Percentiles rank a stretch among this genome's conserved stretches.
Evolutionary conservation across 2,888 invertebrate species (phyloP).

Genomic region (Aphrophora alni): DNA sequence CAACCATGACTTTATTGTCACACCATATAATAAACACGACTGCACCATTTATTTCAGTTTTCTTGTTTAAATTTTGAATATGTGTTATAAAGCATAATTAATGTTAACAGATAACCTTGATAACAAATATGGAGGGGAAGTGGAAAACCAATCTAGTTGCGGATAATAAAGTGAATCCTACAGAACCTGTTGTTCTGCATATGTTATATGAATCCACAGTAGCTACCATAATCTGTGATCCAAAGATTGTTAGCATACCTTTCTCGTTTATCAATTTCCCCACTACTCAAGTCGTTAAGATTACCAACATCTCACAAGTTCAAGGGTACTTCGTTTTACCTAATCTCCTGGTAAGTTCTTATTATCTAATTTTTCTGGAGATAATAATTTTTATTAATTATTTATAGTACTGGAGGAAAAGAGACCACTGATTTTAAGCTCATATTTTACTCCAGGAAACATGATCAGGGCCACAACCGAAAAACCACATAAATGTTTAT

Average conservation of each 20-base stretch:
- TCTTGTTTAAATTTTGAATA: no score
- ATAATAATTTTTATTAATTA: no score
- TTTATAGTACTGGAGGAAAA: no score
- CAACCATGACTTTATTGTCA: no score
- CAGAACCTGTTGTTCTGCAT: slow-evolving; percentile 56
- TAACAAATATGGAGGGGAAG: slow-evolving; percentile 8
- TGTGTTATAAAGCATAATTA: no score
- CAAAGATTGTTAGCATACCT: slow-evolving; percentile 62
- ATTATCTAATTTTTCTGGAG: no score
- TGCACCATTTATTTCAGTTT: no score
- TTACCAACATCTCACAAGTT: slow-evolving; percentile 60
- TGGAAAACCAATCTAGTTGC: background rate
- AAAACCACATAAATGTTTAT: no score
- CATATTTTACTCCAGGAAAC: no score
- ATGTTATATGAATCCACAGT: slow-evolving; percentile 62
- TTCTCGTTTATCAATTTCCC: slow-evolving; percentile 67
- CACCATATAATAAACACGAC: no score
- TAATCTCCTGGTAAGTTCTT: slow-evolving; percentile 56
- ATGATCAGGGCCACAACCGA: no score
- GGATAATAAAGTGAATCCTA: slow-evolving; percentile 13
- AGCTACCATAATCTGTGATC: slow-evolving; percentile 60
- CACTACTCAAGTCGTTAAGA: slow-evolving; percentile 60
- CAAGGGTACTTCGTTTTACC: slow-evolving; percentile 61
- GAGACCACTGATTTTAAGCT: no score
- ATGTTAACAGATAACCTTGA: slow-evolving; percentile 19